Evolutionary conservation across 2,888 invertebrate genomes (phyloP), one percentile per base, ranked within the genome.

Genomic region (Caenorhabditis sulstoni): DNA sequence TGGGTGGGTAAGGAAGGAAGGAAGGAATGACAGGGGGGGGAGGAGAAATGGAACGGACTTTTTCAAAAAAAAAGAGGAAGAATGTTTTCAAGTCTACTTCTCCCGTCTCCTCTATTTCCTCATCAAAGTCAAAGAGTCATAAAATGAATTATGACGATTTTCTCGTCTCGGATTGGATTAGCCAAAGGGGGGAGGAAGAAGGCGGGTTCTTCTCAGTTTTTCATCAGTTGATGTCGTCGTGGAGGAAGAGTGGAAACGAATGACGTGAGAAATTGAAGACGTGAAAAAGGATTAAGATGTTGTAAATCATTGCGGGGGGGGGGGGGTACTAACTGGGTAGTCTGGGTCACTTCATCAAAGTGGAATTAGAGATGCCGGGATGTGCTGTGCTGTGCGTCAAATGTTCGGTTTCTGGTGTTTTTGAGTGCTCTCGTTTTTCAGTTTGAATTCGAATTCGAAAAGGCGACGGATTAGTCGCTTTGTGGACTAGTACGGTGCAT

Each of bases 61-160:
- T n/a, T n/a, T n/a, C n/a, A n/a, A n/a, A n/a, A n/a, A n/a, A n/a
- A n/a, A n/a, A n/a, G n/a, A n/a, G n/a, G n/a, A n/a, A n/a, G n/a
- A n/a, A n/a, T n/a, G n/a, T n/a, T n/a, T n/a, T n/a, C n/a, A n/a
- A n/a, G n/a, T n/a, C n/a, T n/a, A n/a, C n/a, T n/a, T n/a, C n/a
- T n/a, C n/a, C n/a, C n/a, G n/a, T n/a, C n/a, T n/a, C n/a, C n/a
- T n/a, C n/a, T n/a, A n/a, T n/a, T n/a, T n/a, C n/a, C n/a, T n/a
- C n/a, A n/a, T n/a, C n/a, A n/a, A n/a, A n/a, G n/a, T n/a, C n/a
- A n/a, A n/a, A n/a, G n/a, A n/a, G n/a, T n/a, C n/a, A n/a, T n/a
- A n/a, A n/a, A n/a, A n/a, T 73, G 58, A 73, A 73, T 73, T 73
- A 73, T 73, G 73, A 73, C 73, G 73, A 58, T 64, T 73, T 64